These are phyloP conservation scores for Gymnocheta viridis DNA, from an alignment of 2,888 invertebrate species.

Conservation along the genomic window DNA sequence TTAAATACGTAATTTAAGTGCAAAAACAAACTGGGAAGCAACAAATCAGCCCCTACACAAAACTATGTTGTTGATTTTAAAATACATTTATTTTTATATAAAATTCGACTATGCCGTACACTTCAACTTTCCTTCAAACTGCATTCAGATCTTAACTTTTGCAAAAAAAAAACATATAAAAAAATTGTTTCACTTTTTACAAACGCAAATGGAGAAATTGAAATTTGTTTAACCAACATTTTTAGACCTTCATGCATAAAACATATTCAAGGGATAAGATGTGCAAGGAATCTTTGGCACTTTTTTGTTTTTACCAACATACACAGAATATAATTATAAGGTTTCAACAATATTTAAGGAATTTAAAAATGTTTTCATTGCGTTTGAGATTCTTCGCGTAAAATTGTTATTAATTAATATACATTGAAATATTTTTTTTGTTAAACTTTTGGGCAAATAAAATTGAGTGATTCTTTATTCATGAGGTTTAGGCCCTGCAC, in stretches of 20 bases:
- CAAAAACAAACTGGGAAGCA: too few relatives aligned
- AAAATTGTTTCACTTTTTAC: neutral
- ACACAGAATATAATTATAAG: constrained; percentile 58
- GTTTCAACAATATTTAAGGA: constrained; percentile 63
- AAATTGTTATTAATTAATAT: constrained; percentile 58
- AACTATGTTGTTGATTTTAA: too few relatives aligned
- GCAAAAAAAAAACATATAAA: constrained; percentile 1
- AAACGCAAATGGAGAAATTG: constrained; percentile 63
- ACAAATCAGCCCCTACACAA: neutral
- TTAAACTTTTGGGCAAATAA: constrained; percentile 40
- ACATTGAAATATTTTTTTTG: constrained; percentile 13
- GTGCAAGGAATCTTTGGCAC: neutral
- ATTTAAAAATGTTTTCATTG: constrained; percentile 56
- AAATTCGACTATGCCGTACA: neutral
- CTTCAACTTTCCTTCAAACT: neutral
- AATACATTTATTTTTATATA: neutral
- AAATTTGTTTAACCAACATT: constrained; percentile 56
- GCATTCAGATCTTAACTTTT: neutral
- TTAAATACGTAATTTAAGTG: too few relatives aligned
- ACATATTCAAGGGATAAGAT: constrained; percentile 1
- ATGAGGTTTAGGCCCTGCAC: constrained; percentile 55
- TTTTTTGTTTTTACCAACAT: constrained; percentile 16
- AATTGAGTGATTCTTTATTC: constrained; percentile 68
- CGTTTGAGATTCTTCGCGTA: constrained; percentile 10
- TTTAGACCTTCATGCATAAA: neutral